These are phyloP conservation scores for Chromobotia macracanthus DNA, from an alignment of 2,797 vertebrate species.

Conservation along the genomic window DNA sequence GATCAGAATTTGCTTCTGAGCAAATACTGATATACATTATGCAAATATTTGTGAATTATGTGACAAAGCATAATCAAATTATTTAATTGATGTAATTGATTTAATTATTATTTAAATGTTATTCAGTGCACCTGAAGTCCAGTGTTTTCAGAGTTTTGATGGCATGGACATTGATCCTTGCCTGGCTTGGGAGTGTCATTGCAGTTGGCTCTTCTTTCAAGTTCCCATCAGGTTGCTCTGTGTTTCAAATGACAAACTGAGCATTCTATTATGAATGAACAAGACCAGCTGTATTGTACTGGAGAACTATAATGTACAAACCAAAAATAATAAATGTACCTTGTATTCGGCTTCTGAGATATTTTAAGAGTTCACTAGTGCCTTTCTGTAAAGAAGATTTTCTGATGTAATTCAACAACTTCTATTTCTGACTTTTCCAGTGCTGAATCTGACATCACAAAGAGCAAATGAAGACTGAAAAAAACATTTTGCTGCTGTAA, in stretches of 20 bases:
- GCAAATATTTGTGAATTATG: too few relatives aligned
- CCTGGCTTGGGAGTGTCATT: slow-evolving; percentile 91
- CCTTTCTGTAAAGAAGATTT: slow-evolving; percentile 82
- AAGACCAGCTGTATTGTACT: neutral
- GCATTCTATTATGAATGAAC: neutral
- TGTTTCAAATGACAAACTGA: slow-evolving; percentile 31
- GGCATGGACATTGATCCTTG: slow-evolving; percentile 80
- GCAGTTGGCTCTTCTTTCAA: slow-evolving; percentile 73
- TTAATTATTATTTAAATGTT: too few relatives aligned
- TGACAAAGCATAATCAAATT: too few relatives aligned
- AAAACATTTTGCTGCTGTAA: neutral
- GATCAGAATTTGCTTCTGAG: too few relatives aligned
- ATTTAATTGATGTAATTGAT: too few relatives aligned
- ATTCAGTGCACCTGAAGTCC: slow-evolving; percentile 81
- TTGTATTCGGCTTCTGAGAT: slow-evolving; percentile 89
- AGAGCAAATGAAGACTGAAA: neutral
- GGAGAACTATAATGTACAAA: neutral
- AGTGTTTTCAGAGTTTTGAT: slow-evolving; percentile 84
- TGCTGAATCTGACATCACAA: neutral
- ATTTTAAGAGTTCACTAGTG: slow-evolving; percentile 91
- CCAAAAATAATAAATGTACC: slow-evolving; percentile 71
- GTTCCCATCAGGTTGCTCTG: slow-evolving; percentile 75
- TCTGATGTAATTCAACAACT: neutral
- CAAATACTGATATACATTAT: too few relatives aligned
- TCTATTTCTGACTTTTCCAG: too few relatives aligned